Base-by-base conservation (phyloP, 2,797 vertebrate genomes). In the Xenops minutus region DNA sequence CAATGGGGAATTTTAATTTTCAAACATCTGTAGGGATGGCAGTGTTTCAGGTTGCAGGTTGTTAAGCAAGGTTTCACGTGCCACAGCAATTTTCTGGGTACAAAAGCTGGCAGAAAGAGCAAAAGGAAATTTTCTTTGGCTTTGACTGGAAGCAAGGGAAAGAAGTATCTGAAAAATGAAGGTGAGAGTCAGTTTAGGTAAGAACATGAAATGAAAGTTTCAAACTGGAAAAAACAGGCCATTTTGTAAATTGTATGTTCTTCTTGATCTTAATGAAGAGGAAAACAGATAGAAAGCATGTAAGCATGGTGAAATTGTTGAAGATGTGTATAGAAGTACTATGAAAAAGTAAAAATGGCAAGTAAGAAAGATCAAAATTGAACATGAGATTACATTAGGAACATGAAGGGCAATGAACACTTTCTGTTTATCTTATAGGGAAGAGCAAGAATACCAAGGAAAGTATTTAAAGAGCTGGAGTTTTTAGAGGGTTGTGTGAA, bases 31-130 rank as follows among this genome's bases (percentile, higher is more conserved):
- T 16, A 69, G 30, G 30, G 12, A 30, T 0, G 1, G 7, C 9
- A 69, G 5, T 0, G 0, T 8, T 58, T 84, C 15, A 58, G 8
- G 5, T 2, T 44, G 11, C 20, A 58, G 51, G 15, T 12, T 73
- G 20, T 51, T 54, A 48, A 66, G 27, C 18, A 55, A 63, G 27
- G 6, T 58, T n/a, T 84, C 64, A n/a, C 6, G 7, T 4, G 15
- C 24, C 54, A 29, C 26, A 20, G 44, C 8, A 23, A 18, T 71
- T 74, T 77, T 74, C 37, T 85, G 12, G 2, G 13, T 48, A n/a
- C 15, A 20, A 68, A 52, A 14, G 5, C 2, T 36, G 29, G 14
- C 48, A 92, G 54, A 75, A 93, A 48, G 22, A 39, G 19, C 8
- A 75, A 49, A 12, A 80, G 13, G 10, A 32, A 29, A 24, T 29